These are phyloP conservation scores for Dastarcus helophoroides DNA, from an alignment of 2,888 invertebrate species.

Conservation along the genomic window DNA sequence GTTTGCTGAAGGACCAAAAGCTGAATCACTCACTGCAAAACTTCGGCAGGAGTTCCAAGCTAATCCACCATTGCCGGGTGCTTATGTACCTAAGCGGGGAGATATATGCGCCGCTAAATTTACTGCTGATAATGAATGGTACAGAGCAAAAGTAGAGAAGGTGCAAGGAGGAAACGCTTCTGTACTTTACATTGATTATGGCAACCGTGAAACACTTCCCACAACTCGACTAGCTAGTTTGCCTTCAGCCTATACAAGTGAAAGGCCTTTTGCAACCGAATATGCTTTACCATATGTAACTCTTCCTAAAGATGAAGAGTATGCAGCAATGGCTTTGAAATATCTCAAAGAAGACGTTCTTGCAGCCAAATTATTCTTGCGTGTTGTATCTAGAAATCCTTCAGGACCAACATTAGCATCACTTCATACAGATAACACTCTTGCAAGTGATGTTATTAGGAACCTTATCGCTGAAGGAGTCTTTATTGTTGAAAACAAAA, in stretches of 20 bases:
- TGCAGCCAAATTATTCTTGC: slow-evolving; percentile 68
- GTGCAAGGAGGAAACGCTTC: slow-evolving; percentile 57
- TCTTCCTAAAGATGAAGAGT: slow-evolving; percentile 81
- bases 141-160: slow-evolving; percentile 86
- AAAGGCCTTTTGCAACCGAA: slow-evolving; percentile 77
- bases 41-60: slow-evolving; percentile 75
- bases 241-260: slow-evolving; percentile 61
- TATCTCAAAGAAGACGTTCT: slow-evolving; percentile 46
- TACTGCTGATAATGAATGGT: slow-evolving; percentile 86
- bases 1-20: slow-evolving; percentile 71
- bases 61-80: slow-evolving; percentile 78
- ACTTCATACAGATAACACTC: slow-evolving; percentile 38
- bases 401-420: slow-evolving; percentile 47
- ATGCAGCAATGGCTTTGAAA: slow-evolving; percentile 57
- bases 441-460: slow-evolving; percentile 61
- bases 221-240: slow-evolving; percentile 65
- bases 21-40: slow-evolving; percentile 78
- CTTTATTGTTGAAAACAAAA: slow-evolving; percentile 64
- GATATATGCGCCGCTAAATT: slow-evolving; percentile 88
- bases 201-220: slow-evolving; percentile 50
- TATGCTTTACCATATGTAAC: slow-evolving; percentile 73
- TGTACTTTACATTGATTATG: slow-evolving; percentile 91
- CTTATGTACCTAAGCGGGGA: slow-evolving; percentile 74
- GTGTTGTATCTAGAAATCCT: slow-evolving; percentile 62
- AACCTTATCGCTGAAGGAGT: slow-evolving; percentile 77